Evolutionary conservation across 92 coral and sea anemone species (phyloP), one percentile per base, ranked within the genome.

Genomic region (Porites cylindrica): DNA sequence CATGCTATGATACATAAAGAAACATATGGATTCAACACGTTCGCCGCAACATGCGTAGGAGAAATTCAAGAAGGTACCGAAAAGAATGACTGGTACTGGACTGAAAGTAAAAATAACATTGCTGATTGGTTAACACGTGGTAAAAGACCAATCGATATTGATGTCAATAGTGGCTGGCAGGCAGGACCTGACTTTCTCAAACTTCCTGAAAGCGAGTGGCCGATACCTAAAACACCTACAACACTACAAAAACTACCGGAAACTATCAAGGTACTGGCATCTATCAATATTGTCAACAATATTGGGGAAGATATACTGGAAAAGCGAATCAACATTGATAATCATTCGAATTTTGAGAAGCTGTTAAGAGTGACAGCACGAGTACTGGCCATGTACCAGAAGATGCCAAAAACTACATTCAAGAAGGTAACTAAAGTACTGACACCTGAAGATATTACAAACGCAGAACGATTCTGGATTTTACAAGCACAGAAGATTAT

Each of bases 21-120:
- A 56, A 84, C 96, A 4, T 88, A 93, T 21, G 92, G 96, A 29
- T 90, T 93, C 69, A 90, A 93, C 38, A 53, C 92, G 21, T 92
- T 89, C 68, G 95, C 93, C 9, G 83, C 92, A 24, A 82, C 83
- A 17, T 80, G 94, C 18, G 68, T 93, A 6, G 95, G 91, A 24
- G 91, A 92, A 50, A 92, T 92, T 76, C 93, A 92, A 56, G 89
- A 82, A 56, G 61, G 69, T 29, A 91, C 94, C 7, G 56, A 86
- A 54, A 85, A 80, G 16, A 47, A 76, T 6, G 89, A 82, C 52
- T 91, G 94, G 94, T 80, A 84, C 51, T 93, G 93, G 95, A 76
- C 62, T 2, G 86, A 89, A 89, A 77, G 93, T 51, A 63, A 85
- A 51, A 51, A 70, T 56, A 90, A 86, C 65, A 86, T 92, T 52